These are phyloP conservation scores for Pristiophorus japonicus DNA, from an alignment of 2,113 vertebrate species.

Conservation along the genomic window DNA sequence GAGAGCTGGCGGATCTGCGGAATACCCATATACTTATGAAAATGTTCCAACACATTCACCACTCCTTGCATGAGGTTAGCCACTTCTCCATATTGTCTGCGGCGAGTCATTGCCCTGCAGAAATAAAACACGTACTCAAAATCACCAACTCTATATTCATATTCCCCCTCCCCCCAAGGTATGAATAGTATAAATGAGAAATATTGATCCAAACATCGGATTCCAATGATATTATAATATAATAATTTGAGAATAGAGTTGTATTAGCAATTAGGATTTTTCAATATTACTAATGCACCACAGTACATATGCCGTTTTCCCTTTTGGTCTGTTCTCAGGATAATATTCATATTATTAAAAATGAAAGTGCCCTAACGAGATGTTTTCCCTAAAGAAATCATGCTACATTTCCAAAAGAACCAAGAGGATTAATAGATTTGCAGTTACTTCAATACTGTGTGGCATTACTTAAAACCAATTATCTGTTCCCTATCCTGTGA, in stretches of 20 bases:
- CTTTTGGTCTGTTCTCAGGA: neutral
- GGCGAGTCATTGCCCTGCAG: conserved; percentile 88
- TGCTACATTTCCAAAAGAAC: neutral
- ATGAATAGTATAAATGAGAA: neutral
- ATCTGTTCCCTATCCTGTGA: neutral
- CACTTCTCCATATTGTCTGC: conserved; percentile 92
- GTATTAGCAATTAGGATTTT: neutral
- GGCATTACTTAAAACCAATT: neutral
- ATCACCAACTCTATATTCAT: neutral
- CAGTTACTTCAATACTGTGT: neutral
- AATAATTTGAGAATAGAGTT: neutral
- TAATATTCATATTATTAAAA: neutral
- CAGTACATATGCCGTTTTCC: neutral
- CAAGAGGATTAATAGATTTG: neutral
- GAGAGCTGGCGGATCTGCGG: conserved; percentile 96
- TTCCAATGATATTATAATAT: neutral
- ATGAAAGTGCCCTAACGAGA: neutral
- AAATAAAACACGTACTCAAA: conserved; percentile 20
- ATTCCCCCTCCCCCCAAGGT: neutral
- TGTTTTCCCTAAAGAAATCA: neutral
- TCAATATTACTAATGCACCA: neutral
- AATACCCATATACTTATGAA: conserved; percentile 96
- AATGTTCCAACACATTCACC: conserved; percentile 93
- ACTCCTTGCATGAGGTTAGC: conserved; percentile 95
- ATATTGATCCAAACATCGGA: neutral